Base-by-base conservation (phyloP, 2,888 invertebrate species). In the Himalopsyche tibetana region DNA sequence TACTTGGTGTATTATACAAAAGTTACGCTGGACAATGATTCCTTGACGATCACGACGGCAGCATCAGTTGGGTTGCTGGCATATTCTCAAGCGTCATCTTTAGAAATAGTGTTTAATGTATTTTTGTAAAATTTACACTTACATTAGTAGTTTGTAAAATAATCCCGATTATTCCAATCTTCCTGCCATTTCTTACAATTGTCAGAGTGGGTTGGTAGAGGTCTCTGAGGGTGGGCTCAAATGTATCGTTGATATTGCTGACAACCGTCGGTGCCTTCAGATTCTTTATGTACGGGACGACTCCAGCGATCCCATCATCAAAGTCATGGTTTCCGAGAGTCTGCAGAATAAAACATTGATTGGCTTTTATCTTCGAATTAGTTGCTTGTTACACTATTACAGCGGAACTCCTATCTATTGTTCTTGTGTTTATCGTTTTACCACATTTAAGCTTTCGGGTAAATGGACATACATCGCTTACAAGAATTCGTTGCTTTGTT, bases 261-360 rank as follows among this genome's bases (percentile, higher is more conserved):
- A 95, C 95, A 63, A 98, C 91, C 90, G 97, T 94, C 0, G 96
- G 95, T 0, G 96, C 94, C 1, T 95, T 92, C 11, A 96, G 90
- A 0, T 91, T 91, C 89, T 95, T 91, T 69, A 98, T 90, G 90
- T 96, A 97, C 0, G 96, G 96, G 0, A 95, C 93, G 0, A 97
- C 91, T 0, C 96, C 97, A 11, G 92, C 94, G 2, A 97, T 92
- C 4, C 94, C 95, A 89, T 96, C 94, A 90, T 98, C 98, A 90
- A 98, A 98, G 91, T 98, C 98, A 89, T 98, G 97, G 91, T 97
- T 97, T 0, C 97, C 98, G 11, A 97, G 90, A 0, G 96, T 96
- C 97, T 97, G 90, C 19, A 89, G 90, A 86, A 40, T 81, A 87
- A 82, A 84, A 28, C 55, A 82, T 15, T 69, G 63, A 12, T 63